Conservation (phyloP, 2,113 vertebrate genomes). For the Potamarius usumacintae region DNA sequence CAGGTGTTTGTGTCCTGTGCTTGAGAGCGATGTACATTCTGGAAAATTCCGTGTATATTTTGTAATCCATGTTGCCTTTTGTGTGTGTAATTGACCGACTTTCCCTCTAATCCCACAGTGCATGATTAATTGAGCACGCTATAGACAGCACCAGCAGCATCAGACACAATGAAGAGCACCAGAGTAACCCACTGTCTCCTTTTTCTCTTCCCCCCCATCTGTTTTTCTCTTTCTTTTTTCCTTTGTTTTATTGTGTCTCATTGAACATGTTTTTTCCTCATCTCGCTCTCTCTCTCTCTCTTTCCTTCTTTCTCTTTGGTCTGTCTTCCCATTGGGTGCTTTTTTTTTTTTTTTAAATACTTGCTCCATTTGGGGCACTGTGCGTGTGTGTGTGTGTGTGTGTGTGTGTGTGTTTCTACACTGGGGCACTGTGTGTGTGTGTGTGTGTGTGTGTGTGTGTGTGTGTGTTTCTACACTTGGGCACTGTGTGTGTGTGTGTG, state of each 20-base stretch:
- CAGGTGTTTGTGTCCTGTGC: neutral
- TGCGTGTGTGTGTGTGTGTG: conserved; percentile 36
- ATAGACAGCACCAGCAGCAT: conserved; percentile 53
- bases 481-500: conserved; percentile 30
- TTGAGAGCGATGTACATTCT: neutral
- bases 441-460: conserved; percentile 42
- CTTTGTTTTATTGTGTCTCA: conserved; percentile 17
- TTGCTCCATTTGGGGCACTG: neutral
- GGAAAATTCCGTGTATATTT: neutral
- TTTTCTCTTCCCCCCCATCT: conserved; percentile 50
- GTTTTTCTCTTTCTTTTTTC: conserved; percentile 58
- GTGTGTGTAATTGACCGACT: conserved; percentile 12
- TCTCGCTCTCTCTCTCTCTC: neutral
- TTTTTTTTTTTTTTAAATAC: neutral
- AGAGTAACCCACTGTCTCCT: conserved; percentile 64
- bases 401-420: conserved; percentile 36
- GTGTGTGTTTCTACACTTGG: conserved; percentile 48
- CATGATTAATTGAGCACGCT: conserved; percentile 63
- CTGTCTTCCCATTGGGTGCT: neutral
- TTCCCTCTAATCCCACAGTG: conserved; percentile 51
- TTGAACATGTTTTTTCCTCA: neutral
- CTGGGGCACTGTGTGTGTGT: conserved; percentile 12
- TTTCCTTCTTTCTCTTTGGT: neutral
- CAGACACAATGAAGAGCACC: conserved; percentile 51
- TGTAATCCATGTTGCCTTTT: neutral